A percentile compares a stretch with the other conserved stretches of the same genome.
These are phyloP conservation scores for Anthophora plumipes DNA, from an alignment of 2,888 invertebrate species.

Conservation along the genomic window DNA sequence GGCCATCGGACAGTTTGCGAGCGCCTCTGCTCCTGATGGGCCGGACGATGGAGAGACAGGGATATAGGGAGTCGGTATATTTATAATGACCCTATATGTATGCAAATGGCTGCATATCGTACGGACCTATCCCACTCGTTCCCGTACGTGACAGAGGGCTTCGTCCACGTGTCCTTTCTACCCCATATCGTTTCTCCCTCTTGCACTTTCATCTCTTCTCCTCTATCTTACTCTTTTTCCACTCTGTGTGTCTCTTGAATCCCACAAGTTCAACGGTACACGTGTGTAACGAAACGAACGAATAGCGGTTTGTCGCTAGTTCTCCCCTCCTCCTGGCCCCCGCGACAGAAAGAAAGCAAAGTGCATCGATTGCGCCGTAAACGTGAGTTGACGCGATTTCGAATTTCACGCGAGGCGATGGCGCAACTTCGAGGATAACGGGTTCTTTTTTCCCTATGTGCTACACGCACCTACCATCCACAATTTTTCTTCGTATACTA, in stretches of 20 bases:
- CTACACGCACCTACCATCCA: neutral
- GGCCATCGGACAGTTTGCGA: conserved; percentile 80
- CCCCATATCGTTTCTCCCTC: conserved; percentile 20
- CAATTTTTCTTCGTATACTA: conserved; percentile 4
- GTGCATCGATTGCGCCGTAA: conserved; percentile 78
- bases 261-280: conserved; percentile 43
- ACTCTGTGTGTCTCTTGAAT: conserved; percentile 23
- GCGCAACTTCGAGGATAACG: conserved; percentile 62
- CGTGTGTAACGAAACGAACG: conserved; percentile 22
- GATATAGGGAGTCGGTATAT: conserved; percentile 79
- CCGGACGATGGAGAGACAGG: conserved; percentile 78
- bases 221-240: neutral
- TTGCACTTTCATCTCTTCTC: neutral
- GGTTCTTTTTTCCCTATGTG: conserved; percentile 34
- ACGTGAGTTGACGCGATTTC: conserved; percentile 63
- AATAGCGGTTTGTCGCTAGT: conserved; percentile 29
- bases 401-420: conserved; percentile 50
- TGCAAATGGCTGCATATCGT: conserved; percentile 84
- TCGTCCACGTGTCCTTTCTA: conserved; percentile 66
- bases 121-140: conserved; percentile 81
- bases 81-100: conserved; percentile 85
- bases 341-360: conserved; percentile 46
- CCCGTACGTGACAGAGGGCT: conserved; percentile 80
- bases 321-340: too few relatives aligned
- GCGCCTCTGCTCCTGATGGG: conserved; percentile 78